These are phyloP conservation scores for Cephus cinctus DNA, from an alignment of 1,140 invertebrate species.

Conservation along the genomic window DNA sequence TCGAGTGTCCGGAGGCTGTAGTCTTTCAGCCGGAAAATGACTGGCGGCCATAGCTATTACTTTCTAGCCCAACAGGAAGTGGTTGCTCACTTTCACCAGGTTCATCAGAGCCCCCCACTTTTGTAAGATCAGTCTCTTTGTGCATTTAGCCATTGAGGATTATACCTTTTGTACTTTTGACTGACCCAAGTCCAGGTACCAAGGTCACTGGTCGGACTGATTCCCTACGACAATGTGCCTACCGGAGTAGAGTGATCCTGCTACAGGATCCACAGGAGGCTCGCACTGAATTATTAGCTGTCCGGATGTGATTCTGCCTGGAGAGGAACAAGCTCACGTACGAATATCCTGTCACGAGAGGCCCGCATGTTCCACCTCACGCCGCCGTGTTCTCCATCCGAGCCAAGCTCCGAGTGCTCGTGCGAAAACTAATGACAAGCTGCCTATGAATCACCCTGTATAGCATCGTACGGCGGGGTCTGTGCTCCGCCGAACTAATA, in stretches of 20 bases:
- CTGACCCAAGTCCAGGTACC: too few species aligned
- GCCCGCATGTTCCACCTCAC: slow-evolving; percentile 27
- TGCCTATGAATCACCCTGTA: slow-evolving; percentile 48
- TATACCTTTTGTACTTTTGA: too few species aligned
- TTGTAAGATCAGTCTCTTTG: too few species aligned
- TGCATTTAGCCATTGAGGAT: too few species aligned
- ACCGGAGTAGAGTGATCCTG: slow-evolving; percentile 5
- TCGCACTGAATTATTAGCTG: slow-evolving; percentile 45
- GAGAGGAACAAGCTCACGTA: slow-evolving; percentile 42
- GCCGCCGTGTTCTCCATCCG: slow-evolving; percentile 50
- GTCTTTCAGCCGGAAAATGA: too few species aligned
- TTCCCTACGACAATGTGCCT: slow-evolving; percentile 21
- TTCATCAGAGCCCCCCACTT: too few species aligned
- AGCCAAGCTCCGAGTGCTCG: slow-evolving; percentile 41
- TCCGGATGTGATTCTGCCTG: slow-evolving; percentile 44
- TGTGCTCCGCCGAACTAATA: slow-evolving; percentile 37
- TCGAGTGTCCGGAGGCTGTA: too few species aligned
- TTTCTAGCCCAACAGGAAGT: too few species aligned
- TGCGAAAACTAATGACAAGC: slow-evolving; percentile 43
- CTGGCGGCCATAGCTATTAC: too few species aligned
- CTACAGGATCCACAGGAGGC: slow-evolving; percentile 13
- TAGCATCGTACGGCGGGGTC: slow-evolving; percentile 15
- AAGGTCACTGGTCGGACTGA: slow-evolving; percentile 16
- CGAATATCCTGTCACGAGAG: slow-evolving; percentile 54
- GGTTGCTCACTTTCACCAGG: too few species aligned